A percentile compares a stretch with the other conserved stretches of the same genome.
Evolutionary conservation across 2,888 invertebrate genomes (phyloP).

Genomic region (Drosophila macrothrix): DNA sequence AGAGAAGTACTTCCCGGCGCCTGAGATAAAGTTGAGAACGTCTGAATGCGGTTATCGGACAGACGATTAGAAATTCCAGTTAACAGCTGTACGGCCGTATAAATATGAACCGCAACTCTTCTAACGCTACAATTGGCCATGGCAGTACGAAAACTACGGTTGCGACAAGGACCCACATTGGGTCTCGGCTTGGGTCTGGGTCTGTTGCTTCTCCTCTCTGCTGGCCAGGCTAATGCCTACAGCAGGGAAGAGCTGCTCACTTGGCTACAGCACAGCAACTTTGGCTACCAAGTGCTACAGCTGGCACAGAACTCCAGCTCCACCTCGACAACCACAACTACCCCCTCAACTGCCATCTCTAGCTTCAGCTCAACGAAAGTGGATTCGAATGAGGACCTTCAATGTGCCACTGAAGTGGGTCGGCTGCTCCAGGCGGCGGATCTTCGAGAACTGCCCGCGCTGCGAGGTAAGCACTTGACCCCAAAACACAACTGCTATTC

Average conservation of each 20-base stretch:
- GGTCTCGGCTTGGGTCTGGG: not conserved
- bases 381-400: conserved; percentile 17
- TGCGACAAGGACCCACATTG: conserved; percentile 1
- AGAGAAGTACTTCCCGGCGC: conserved; percentile 6
- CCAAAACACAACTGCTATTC: not conserved
- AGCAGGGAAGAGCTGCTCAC: conserved; percentile 47
- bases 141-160: conserved; percentile 45
- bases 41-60: conserved; percentile 42
- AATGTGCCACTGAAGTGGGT: conserved; percentile 53
- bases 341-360: not conserved
- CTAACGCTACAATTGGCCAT: conserved; percentile 51
- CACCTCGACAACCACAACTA: not conserved
- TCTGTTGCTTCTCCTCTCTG: not conserved
- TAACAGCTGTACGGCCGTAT: conserved; percentile 54
- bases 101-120: conserved; percentile 58
- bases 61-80: conserved; percentile 52
- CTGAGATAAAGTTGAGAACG: conserved; percentile 41
- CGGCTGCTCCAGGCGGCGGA: conserved; percentile 52
- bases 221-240: conserved; percentile 13
- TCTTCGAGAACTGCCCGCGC: conserved; percentile 45
- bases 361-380: not conserved
- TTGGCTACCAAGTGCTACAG: conserved; percentile 67
- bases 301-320: conserved; percentile 30
- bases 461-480: conserved; percentile 45
- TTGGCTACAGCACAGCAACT: conserved; percentile 69